A percentile compares a stretch with the other conserved stretches of the same genome.
phyloP scores from a whole-genome alignment of 2,797 vertebrate species.

The Limnodromus scolopaceus region DNA sequence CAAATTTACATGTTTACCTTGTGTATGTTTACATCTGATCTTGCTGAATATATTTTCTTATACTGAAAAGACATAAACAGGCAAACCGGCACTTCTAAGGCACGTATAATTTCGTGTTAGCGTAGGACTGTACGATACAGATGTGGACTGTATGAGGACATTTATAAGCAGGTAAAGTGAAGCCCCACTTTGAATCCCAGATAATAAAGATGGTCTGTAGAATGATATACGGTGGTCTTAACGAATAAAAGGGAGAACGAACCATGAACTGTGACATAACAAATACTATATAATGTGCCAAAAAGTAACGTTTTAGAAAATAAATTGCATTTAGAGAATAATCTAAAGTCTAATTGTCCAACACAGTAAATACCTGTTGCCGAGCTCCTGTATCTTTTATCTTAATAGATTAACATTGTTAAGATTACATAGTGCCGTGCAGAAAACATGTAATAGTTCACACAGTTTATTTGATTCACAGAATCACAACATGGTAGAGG shows the following conservation, averaged over 20 bases:
- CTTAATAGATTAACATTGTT: neutral
- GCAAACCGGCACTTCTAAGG: neutral
- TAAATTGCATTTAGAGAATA: neutral
- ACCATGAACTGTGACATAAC: neutral
- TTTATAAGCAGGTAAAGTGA: neutral
- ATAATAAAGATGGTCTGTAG: neutral
- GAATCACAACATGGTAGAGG: neutral
- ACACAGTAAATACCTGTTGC: neutral
- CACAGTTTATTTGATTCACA: neutral
- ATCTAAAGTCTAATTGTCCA: neutral
- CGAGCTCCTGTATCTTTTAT: neutral
- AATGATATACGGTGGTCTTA: neutral
- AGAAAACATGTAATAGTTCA: neutral
- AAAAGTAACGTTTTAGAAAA: neutral
- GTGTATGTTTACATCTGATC: neutral
- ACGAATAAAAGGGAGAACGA: neutral
- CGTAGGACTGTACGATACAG: neutral
- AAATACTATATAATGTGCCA: neutral
- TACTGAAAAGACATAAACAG: neutral
- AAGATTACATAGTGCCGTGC: neutral
- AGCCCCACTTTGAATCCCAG: neutral
- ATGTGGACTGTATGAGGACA: neutral
- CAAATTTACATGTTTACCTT: neutral
- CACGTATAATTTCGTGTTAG: neutral
- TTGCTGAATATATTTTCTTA: neutral